A percentile compares a stretch with the other conserved stretches of the same genome.
Evolutionary conservation across 1,140 invertebrate species (phyloP).

Genomic region (Campoletis sonorensis): DNA sequence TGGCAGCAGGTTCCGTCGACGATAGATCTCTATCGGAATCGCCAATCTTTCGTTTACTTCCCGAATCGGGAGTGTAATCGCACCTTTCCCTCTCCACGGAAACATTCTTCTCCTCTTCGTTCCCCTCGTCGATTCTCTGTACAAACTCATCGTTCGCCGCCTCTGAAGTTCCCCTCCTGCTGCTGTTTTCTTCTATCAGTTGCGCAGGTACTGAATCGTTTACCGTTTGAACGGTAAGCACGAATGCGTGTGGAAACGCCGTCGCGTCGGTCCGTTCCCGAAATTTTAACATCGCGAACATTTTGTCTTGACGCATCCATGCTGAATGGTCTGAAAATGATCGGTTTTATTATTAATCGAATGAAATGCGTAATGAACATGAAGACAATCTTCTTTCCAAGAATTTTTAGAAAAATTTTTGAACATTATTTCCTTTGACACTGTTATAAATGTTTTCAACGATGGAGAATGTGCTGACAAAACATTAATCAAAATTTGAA

Average conservation of each 20-base stretch:
- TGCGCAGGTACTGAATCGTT: neutral
- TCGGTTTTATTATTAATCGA: neutral
- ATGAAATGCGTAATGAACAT: constrained; percentile 21
- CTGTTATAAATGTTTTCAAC: neutral
- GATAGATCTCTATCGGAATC: neutral
- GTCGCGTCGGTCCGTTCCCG: constrained; percentile 60
- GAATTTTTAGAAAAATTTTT: too few relatives aligned
- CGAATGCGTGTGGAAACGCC: constrained; percentile 67
- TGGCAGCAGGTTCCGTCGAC: neutral
- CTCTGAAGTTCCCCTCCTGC: neutral
- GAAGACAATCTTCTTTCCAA: neutral
- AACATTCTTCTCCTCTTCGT: neutral
- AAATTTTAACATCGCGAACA: constrained; percentile 72
- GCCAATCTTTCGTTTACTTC: neutral
- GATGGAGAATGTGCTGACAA: constrained; percentile 7
- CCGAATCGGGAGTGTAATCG: neutral
- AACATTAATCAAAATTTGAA: constrained; percentile 57
- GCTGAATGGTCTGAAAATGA: constrained; percentile 62
- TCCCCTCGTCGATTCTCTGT: neutral
- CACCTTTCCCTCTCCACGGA: neutral
- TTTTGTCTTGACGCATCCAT: constrained; percentile 72
- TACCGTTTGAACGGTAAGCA: constrained; percentile 66
- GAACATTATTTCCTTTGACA: neutral
- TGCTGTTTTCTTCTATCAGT: neutral
- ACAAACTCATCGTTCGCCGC: neutral